Base-by-base conservation (phyloP, 2,888 invertebrate genomes). In the Sphinx pinastri region DNA sequence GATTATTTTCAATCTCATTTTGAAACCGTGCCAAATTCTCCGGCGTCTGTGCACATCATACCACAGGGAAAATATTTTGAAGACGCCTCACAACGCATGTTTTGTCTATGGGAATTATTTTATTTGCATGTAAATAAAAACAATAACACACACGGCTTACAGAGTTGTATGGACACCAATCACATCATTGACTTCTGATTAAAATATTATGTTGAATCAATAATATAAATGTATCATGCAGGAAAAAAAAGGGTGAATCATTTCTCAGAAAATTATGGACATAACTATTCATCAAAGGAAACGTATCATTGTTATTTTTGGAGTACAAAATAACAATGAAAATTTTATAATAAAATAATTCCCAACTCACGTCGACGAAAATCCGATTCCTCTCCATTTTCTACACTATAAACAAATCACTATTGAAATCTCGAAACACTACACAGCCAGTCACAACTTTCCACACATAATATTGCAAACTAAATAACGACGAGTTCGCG, bases 391-490 rank as follows among this genome's bases (percentile, higher is more conserved):
- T 49, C 63, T 63, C 63, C 63, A 63, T 63, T 47, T 49, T 63
- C 47, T 47, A 63, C 63, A 63, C 47, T 63, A 68, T 68, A 63
- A 69, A 59, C 49, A 69, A 63, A 63, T 69, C 69, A 63, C 69
- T 51, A 45, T 63, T 60, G 60, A 25, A 60, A 47, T 31, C 80
- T 78, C 79, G 82, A 82, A 77, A 76, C 81, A 81, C 70, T 68
- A 82, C 85, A 85, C 80, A 76, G 78, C 74, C 79, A 80, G 79
- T 80, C 78, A 81, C 81, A 86, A 88, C 89, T 88, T 88, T 88
- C 84, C 78, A 87, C 87, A 82, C 84, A 80, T 86, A 87, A 80
- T 86, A 87, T 84, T 81, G 85, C 84, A 84, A 85, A 88, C 81
- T 77, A 77, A 75, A 75, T 63, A 63, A 12, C 19, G 63, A 49